Evolutionary conservation across 2,113 vertebrate species (phyloP).

Genomic region (Hydrochoerus hydrochaeris): DNA sequence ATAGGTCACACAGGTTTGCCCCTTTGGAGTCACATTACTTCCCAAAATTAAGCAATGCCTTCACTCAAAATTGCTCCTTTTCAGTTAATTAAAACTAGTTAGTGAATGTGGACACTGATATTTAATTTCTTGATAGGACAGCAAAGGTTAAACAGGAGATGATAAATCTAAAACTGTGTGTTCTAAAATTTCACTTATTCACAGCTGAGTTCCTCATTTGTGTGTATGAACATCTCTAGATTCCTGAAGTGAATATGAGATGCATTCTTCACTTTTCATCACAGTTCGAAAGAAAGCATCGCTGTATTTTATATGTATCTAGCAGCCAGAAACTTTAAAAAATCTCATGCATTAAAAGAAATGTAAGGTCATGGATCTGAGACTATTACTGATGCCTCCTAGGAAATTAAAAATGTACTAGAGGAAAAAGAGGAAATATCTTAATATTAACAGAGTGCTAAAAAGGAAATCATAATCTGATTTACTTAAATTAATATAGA

Average conservation of each 20-base stretch:
- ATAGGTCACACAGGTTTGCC: not conserved
- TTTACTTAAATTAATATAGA: slow-evolving; percentile 34
- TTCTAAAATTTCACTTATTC: slow-evolving; percentile 55
- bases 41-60: slow-evolving; percentile 72
- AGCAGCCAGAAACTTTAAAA: slow-evolving; percentile 65
- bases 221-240: not conserved
- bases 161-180: slow-evolving; percentile 70
- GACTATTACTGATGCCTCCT: slow-evolving; percentile 56
- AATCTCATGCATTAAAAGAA: slow-evolving; percentile 47
- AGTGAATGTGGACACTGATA: slow-evolving; percentile 71
- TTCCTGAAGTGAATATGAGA: slow-evolving; percentile 4
- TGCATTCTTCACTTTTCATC: slow-evolving; percentile 34
- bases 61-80: not conserved
- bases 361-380: slow-evolving; percentile 51
- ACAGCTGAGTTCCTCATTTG: slow-evolving; percentile 11
- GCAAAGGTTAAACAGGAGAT: slow-evolving; percentile 69
- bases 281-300: slow-evolving; percentile 61
- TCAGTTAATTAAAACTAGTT: slow-evolving; percentile 75
- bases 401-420: slow-evolving; percentile 74
- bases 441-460: slow-evolving; percentile 53
- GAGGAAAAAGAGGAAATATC: slow-evolving; percentile 58
- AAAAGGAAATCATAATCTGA: slow-evolving; percentile 42
- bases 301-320: slow-evolving; percentile 60
- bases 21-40: slow-evolving; percentile 38
- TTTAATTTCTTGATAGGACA: slow-evolving; percentile 64